A percentile compares a stretch with the other conserved stretches of the same genome.
Conservation (phyloP, 2,888 invertebrate genomes). For the Meloe dianella region DNA sequence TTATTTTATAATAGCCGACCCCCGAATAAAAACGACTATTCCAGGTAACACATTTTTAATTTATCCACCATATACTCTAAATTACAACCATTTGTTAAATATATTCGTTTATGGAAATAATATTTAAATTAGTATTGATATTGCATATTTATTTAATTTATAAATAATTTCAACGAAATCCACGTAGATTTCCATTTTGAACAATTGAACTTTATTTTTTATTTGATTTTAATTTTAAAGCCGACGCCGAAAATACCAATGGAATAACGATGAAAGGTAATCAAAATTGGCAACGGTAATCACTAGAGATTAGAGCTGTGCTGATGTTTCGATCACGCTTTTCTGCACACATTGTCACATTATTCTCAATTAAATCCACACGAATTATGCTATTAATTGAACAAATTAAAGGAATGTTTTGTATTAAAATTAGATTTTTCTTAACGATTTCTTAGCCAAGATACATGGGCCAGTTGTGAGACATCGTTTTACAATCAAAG, state of each 20-base stretch:
- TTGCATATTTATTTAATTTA: conserved; percentile 1
- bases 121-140: neutral
- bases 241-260: conserved; percentile 64
- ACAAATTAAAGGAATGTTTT: too few species aligned
- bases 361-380: too few species aligned
- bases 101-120: neutral
- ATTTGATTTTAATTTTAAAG: conserved; percentile 48
- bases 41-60: conserved; percentile 55
- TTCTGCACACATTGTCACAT: neutral
- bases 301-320: neutral
- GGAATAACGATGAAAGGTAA: conserved; percentile 66
- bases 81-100: neutral
- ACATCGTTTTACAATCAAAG: conserved; percentile 59
- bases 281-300: conserved; percentile 28
- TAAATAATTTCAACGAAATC: neutral
- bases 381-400: too few species aligned
- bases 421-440: too few species aligned
- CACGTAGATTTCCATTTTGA: neutral
- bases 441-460: conserved; percentile 64
- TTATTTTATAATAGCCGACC: conserved; percentile 91
- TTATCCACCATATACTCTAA: too few species aligned
- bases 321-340: conserved; percentile 2
- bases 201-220: conserved; percentile 37
- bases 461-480: conserved; percentile 64
- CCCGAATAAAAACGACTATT: conserved; percentile 67